These are phyloP conservation scores for Lanius collurio DNA, from an alignment of 2,113 vertebrate species.

Conservation along the genomic window DNA sequence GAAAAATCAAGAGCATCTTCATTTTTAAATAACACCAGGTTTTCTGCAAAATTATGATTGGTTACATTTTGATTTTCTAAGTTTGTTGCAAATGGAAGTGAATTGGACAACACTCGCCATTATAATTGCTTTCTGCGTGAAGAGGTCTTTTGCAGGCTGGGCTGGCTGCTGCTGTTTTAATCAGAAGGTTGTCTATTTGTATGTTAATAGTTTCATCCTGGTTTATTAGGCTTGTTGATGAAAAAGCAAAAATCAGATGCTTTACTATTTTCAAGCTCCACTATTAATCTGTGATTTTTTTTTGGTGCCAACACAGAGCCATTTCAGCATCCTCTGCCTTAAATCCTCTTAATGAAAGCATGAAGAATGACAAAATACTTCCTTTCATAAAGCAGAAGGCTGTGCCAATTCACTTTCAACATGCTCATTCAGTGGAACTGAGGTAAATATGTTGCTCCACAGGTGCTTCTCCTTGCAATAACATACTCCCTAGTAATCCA, in stretches of 20 bases:
- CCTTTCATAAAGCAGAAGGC: slow-evolving; percentile 47
- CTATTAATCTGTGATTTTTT: slow-evolving; percentile 67
- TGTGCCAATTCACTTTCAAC: slow-evolving; percentile 35
- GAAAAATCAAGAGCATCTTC: not conserved
- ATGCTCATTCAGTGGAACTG: slow-evolving; percentile 49
- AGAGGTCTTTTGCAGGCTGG: slow-evolving; percentile 63
- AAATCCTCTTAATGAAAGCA: slow-evolving; percentile 65
- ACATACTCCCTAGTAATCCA: slow-evolving; percentile 49
- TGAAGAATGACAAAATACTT: slow-evolving; percentile 58
- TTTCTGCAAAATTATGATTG: slow-evolving; percentile 34
- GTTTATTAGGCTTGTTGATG: slow-evolving; percentile 74
- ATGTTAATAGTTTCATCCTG: slow-evolving; percentile 78
- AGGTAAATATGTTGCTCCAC: slow-evolving; percentile 59
- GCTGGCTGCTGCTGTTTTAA: slow-evolving; percentile 72
- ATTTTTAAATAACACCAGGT: not conserved
- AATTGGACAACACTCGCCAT: slow-evolving; percentile 44
- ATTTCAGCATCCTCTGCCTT: slow-evolving; percentile 65
- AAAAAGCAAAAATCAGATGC: slow-evolving; percentile 75
- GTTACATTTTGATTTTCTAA: slow-evolving; percentile 61
- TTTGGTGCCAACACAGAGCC: slow-evolving; percentile 46
- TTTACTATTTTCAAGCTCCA: slow-evolving; percentile 64
- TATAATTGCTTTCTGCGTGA: slow-evolving; percentile 66
- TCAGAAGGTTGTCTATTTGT: slow-evolving; percentile 78
- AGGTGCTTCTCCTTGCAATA: slow-evolving; percentile 61
- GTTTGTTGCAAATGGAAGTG: slow-evolving; percentile 49